Percentiles rank a stretch among this genome's conserved stretches.
Conservation (phyloP, 2,888 invertebrate species). For the Monopis laevigella region DNA sequence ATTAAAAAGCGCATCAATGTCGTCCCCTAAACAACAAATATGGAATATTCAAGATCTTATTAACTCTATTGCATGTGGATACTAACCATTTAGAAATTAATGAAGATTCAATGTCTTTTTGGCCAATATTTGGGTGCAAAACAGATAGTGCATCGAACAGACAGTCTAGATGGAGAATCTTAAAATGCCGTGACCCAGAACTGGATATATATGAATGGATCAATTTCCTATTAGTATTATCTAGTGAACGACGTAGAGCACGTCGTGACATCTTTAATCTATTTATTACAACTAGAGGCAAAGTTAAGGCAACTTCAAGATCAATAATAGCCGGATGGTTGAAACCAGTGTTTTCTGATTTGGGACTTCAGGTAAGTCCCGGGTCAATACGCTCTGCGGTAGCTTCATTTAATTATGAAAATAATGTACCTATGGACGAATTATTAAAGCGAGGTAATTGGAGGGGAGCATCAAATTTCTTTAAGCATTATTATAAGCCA, state of each 20-base stretch:
- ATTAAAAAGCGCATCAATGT: conserved; percentile 11
- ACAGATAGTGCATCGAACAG: too few species aligned
- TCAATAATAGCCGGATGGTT: conserved; percentile 12
- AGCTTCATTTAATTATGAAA: conserved; percentile 6
- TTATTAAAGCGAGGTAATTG: conserved; percentile 7
- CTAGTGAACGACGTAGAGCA: conserved; percentile 5
- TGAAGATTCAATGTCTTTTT: too few species aligned
- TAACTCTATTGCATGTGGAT: too few species aligned
- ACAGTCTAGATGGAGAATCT: conserved; percentile 19
- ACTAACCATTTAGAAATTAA: too few species aligned
- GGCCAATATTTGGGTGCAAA: too few species aligned
- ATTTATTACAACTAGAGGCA: conserved; percentile 13
- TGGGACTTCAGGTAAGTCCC: background rate
- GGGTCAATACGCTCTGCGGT: conserved; percentile 5
- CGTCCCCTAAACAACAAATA: conserved; percentile 13
- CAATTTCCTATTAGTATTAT: background rate
- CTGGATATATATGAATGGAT: background rate
- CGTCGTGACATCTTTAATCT: background rate
- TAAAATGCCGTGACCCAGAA: conserved; percentile 17
- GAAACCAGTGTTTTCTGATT: conserved; percentile 1
- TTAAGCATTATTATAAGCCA: conserved; percentile 10
- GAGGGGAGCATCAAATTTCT: conserved; percentile 3
- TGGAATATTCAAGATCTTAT: too few species aligned
- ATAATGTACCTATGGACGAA: conserved; percentile 8
- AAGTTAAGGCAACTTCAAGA: conserved; percentile 11